Evolutionary conservation across 2,113 vertebrate species (phyloP).

Genomic region (Nesoenas mayeri): DNA sequence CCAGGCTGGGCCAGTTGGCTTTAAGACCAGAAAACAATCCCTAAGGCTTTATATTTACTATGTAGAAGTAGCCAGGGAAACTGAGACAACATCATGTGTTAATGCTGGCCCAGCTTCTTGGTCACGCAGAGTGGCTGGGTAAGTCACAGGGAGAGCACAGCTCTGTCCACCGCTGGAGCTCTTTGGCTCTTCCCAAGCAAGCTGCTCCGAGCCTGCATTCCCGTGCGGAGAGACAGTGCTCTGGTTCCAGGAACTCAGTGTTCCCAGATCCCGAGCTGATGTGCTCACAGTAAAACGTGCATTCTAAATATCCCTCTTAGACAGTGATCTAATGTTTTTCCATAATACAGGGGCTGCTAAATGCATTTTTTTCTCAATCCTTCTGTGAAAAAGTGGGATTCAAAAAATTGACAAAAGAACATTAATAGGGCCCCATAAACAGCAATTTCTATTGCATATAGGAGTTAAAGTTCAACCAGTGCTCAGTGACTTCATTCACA

Average conservation of each 20-base stretch:
- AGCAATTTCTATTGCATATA: background rate
- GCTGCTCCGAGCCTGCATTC: background rate
- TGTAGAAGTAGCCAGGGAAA: background rate
- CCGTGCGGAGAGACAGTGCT: background rate
- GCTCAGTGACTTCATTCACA: background rate
- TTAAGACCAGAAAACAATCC: background rate
- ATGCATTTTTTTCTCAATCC: background rate
- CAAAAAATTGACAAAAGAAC: background rate
- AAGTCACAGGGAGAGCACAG: background rate
- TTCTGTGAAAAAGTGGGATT: background rate
- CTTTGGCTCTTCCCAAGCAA: background rate
- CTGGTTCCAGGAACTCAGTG: slow-evolving; percentile 15
- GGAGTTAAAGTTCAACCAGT: background rate
- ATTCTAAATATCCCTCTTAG: background rate
- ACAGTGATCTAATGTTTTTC: slow-evolving; percentile 40
- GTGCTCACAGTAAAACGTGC: background rate
- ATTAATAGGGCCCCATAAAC: background rate
- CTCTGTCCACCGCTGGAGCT: background rate
- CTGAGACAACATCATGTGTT: background rate
- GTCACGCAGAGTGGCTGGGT: fast-evolving
- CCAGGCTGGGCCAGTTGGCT: background rate
- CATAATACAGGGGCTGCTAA: background rate
- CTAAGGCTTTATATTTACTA: background rate
- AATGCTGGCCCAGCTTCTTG: background rate
- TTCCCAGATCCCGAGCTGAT: background rate